Conservation (phyloP, 64 coral and sea anemone species). For the Montipora sp. region DNA sequence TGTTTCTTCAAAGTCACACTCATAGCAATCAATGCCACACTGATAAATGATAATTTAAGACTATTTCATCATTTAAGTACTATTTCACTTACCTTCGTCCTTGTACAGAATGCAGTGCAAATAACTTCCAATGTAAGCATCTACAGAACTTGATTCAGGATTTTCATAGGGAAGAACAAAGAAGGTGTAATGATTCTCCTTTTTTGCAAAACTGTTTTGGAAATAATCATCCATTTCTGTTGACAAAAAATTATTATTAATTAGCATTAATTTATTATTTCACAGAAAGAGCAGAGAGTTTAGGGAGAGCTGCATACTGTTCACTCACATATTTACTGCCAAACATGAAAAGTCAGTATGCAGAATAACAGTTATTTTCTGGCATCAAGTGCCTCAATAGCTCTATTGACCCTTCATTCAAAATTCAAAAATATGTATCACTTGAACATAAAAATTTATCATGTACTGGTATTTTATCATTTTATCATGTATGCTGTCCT, state of each 20-base stretch:
- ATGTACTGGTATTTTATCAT: too few species aligned
- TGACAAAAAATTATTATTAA: neutral
- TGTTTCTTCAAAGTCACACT: too few species aligned
- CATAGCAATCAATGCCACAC: too few species aligned
- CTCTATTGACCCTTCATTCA: too few species aligned
- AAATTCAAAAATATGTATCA: too few species aligned
- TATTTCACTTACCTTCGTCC: neutral
- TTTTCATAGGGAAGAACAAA: slow-evolving; percentile 46
- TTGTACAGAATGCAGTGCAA: slow-evolving; percentile 39
- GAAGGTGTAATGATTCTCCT: slow-evolving; percentile 32
- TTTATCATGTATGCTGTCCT: neutral
- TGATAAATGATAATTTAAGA: too few species aligned
- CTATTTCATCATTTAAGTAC: too few species aligned
- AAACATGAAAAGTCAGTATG: neutral
- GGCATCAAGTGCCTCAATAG: too few species aligned
- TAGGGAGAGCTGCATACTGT: too few species aligned
- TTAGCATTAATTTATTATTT: neutral
- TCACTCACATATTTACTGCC: neutral
- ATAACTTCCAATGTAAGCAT: slow-evolving; percentile 73
- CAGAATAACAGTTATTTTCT: neutral
- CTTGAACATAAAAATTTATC: too few species aligned
- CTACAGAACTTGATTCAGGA: neutral
- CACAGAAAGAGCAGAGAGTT: neutral
- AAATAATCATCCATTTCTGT: slow-evolving; percentile 65
- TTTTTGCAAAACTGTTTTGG: neutral